Base-by-base conservation (phyloP, 2,888 invertebrate species). In the Spodoptera littoralis region DNA sequence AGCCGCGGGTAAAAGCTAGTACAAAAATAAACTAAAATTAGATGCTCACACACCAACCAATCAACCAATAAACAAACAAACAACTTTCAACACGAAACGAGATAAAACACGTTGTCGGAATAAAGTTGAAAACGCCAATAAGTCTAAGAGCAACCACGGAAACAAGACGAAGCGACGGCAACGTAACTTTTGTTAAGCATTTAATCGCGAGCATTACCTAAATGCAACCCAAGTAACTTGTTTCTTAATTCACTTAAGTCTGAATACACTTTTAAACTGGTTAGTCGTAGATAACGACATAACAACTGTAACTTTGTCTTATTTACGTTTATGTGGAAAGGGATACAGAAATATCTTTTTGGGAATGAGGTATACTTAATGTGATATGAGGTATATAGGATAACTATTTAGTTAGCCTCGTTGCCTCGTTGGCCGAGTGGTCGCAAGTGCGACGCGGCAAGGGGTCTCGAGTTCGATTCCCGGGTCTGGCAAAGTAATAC, bases 181-280 rank as follows among this genome's bases (percentile, higher is more conserved):
- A 55, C 12, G 62, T 72, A 73, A 77, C 66, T 63, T 41, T 46
- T 24, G 44, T 60, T 63, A 59, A 69, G 57, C 56, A 45, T 66
- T 66, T 67, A 62, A 67, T 66, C 52, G 22, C 49, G 12, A 70
- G 50, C 70, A 57, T 73, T 75, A 75, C 70, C 54, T 72, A 18
- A 70, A 65, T 61, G 50, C 75, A 74, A n/a, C 24, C 27, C 44
- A 22, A 59, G 49, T 62, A 66, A 66, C 69, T 73, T 75, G 69
- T 59, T 65, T 57, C 77, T 63, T 65, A 63, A 61, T 73, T 65
- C 53, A 56, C 52, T 76, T 51, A 65, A 65, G 51, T 56, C 45
- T 51, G 50, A 56, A 56, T 24, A 53, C 50, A 47, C 27, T 36
- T 48, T 49, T 13, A 11, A 61, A 36, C 36, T 47, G 27, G 27